These are phyloP conservation scores for Microlaimidae sp. DNA, from an alignment of 2,888 invertebrate species.

Conservation along the genomic window DNA sequence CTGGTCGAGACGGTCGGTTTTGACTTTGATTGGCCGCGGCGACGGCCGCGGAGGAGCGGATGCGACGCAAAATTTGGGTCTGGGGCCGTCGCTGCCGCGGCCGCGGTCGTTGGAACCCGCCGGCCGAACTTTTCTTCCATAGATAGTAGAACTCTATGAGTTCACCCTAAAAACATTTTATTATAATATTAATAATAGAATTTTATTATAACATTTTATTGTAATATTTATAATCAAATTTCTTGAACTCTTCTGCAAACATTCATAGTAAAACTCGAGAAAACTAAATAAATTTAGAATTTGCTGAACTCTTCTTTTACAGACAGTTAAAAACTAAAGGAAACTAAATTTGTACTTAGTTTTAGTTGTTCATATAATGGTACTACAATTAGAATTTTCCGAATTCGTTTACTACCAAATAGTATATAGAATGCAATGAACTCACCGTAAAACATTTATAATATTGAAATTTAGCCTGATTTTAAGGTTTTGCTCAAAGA, in stretches of 20 bases:
- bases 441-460: too few relatives aligned
- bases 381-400: too few relatives aligned
- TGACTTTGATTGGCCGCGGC: slow-evolving; percentile 14
- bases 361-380: too few relatives aligned
- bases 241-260: background rate
- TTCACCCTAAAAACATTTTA: slow-evolving; percentile 51
- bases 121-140: slow-evolving; percentile 98
- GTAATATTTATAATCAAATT: background rate
- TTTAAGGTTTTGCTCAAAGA: too few relatives aligned
- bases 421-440: too few relatives aligned
- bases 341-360: too few relatives aligned
- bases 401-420: too few relatives aligned
- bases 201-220: background rate
- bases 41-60: slow-evolving; percentile 39
- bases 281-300: background rate
- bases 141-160: slow-evolving; percentile 95
- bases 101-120: slow-evolving; percentile 85
- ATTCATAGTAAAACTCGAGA: too few relatives aligned
- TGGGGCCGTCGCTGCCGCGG: slow-evolving; percentile 54
- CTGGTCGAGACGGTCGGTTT: slow-evolving; percentile 29
- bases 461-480: too few relatives aligned
- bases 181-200: background rate
- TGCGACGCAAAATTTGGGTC: slow-evolving; percentile 56
- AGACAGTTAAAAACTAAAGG: too few relatives aligned
- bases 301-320: too few relatives aligned